Evolutionary conservation across 2,888 invertebrate genomes (phyloP).

Genomic region (Lamellibrachia satsuma): DNA sequence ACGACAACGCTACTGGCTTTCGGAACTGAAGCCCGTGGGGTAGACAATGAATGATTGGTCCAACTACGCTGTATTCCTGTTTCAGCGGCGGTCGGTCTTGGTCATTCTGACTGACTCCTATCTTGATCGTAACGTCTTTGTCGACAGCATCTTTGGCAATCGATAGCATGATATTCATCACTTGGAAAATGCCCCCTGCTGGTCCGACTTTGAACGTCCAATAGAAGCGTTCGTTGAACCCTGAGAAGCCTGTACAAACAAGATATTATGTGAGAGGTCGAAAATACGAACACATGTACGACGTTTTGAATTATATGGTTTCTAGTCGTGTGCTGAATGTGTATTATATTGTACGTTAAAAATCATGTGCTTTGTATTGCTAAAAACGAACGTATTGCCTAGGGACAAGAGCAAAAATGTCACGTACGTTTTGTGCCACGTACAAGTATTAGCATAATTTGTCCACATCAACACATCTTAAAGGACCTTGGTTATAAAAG

Average conservation of each 20-base stretch:
- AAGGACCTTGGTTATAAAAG: background rate
- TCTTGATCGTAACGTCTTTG: conserved; percentile 10
- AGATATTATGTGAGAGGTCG: background rate
- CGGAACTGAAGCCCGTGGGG: background rate
- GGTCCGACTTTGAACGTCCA: background rate
- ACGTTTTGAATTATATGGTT: too few relatives aligned
- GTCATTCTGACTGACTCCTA: background rate
- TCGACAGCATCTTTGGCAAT: background rate
- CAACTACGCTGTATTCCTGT: background rate
- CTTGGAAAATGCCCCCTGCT: background rate
- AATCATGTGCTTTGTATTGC: too few relatives aligned
- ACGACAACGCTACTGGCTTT: background rate
- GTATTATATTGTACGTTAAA: too few relatives aligned
- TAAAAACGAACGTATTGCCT: too few relatives aligned
- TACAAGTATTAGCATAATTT: background rate
- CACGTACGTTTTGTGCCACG: too few relatives aligned
- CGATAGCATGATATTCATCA: background rate
- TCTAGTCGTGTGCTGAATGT: too few relatives aligned
- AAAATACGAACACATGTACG: background rate
- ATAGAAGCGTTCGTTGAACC: background rate
- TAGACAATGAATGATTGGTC: background rate
- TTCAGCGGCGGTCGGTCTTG: background rate
- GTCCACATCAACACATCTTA: background rate
- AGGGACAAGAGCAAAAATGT: too few relatives aligned
- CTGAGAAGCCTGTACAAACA: background rate